Evolutionary conservation across 2,113 vertebrate genomes (phyloP).

Genomic region (Brevimyrus niger): DNA sequence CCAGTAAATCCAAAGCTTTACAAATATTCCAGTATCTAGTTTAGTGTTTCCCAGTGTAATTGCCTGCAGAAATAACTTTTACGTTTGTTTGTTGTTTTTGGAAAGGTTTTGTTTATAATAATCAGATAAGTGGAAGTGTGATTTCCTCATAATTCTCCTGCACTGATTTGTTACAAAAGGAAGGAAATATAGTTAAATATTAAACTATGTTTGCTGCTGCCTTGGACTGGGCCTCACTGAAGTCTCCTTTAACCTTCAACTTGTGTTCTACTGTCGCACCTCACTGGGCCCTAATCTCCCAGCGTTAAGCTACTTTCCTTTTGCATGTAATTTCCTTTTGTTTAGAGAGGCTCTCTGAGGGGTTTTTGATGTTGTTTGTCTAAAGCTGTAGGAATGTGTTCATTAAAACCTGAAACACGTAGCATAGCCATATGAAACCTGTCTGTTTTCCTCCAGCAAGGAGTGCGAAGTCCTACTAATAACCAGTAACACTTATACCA

Average conservation of each 20-base stretch:
- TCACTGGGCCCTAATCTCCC: slow-evolving; percentile 36
- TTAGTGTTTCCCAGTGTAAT: neutral
- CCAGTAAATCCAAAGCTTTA: neutral
- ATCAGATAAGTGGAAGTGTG: neutral
- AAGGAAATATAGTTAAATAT: neutral
- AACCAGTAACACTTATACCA: too few relatives aligned
- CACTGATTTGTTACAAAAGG: neutral
- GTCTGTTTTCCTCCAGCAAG: neutral
- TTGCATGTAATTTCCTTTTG: slow-evolving; percentile 42
- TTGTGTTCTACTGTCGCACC: slow-evolving; percentile 7
- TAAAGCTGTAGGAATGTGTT: neutral
- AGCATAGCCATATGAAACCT: neutral
- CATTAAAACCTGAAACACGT: neutral
- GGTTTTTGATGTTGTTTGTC: neutral
- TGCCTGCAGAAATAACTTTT: neutral
- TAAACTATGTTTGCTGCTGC: neutral
- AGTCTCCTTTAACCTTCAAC: slow-evolving; percentile 1
- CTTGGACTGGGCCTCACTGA: neutral
- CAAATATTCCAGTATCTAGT: neutral
- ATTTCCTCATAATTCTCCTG: neutral
- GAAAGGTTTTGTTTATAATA: neutral
- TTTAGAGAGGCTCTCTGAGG: neutral
- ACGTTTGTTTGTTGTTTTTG: neutral
- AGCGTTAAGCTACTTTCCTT: slow-evolving; percentile 38
- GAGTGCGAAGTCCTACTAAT: neutral